Conservation (phyloP, 2,113 vertebrate species). For the Spermophilus dauricus region DNA sequence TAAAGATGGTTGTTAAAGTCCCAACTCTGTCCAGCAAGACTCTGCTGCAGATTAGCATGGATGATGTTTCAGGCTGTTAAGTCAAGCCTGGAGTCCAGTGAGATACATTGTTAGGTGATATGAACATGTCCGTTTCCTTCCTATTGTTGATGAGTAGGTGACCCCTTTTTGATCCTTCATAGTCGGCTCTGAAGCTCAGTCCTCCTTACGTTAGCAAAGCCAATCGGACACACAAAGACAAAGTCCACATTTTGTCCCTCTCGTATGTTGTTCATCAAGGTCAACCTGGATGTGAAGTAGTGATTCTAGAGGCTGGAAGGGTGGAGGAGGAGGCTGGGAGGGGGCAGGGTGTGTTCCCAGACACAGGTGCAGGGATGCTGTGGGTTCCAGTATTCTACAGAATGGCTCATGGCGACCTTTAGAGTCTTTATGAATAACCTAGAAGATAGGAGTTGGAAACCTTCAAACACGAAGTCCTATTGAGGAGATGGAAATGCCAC, state of each 20-base stretch:
- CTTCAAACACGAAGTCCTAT: background rate
- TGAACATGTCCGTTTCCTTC: too few species aligned
- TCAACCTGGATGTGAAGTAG: background rate
- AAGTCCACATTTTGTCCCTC: background rate
- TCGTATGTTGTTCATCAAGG: background rate
- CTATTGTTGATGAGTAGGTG: too few species aligned
- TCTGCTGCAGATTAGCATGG: background rate
- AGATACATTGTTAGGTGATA: background rate
- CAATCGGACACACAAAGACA: background rate
- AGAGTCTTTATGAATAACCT: rapidly evolving
- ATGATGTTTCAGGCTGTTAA: too few species aligned
- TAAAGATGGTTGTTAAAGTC: background rate
- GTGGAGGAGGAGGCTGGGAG: too few species aligned
- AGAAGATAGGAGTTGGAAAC: background rate
- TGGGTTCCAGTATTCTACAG: too few species aligned
- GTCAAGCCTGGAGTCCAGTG: background rate
- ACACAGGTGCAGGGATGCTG: background rate
- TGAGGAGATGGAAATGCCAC: background rate
- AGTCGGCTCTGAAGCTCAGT: background rate
- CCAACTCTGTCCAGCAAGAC: background rate
- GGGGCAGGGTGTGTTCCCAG: too few species aligned
- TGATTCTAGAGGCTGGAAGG: too few species aligned
- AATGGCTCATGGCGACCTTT: too few species aligned
- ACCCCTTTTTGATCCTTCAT: background rate
- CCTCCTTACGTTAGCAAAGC: background rate